phyloP scores from a whole-genome alignment of 2,113 vertebrate species.

The Forbesichthys agassizii region DNA sequence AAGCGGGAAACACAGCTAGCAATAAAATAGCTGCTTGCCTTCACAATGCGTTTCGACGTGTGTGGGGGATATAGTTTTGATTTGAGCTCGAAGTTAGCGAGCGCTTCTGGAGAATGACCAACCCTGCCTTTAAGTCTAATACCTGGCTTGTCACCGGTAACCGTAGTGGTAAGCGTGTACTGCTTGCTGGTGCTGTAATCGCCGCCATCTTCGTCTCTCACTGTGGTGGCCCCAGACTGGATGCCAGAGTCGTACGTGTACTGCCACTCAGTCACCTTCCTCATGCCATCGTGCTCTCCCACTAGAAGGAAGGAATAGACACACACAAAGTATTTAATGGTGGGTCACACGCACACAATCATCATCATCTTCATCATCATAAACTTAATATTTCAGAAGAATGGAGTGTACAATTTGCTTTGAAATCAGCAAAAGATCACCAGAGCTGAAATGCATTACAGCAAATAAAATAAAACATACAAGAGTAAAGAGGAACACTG shows the following conservation, averaged over 20 bases:
- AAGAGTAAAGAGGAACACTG: neutral
- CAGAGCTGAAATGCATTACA: neutral
- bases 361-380: no score
- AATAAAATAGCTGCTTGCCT: no score
- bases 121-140: neutral
- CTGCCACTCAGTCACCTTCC: slow-evolving; percentile 91
- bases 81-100: no score
- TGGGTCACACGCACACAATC: no score
- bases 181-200: slow-evolving; percentile 79
- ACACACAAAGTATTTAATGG: neutral
- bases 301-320: slow-evolving; percentile 42
- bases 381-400: no score
- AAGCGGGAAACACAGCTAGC: no score
- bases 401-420: no score
- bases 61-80: no score
- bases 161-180: slow-evolving; percentile 79
- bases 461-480: neutral
- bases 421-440: no score
- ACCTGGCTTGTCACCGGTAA: slow-evolving; percentile 68
- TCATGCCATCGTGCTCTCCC: slow-evolving; percentile 54
- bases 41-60: no score
- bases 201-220: slow-evolving; percentile 81
- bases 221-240: slow-evolving; percentile 88
- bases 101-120: no score
- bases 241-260: slow-evolving; percentile 90